Conservation (phyloP, 2,888 invertebrate genomes). For the Phyto melanocephala region DNA sequence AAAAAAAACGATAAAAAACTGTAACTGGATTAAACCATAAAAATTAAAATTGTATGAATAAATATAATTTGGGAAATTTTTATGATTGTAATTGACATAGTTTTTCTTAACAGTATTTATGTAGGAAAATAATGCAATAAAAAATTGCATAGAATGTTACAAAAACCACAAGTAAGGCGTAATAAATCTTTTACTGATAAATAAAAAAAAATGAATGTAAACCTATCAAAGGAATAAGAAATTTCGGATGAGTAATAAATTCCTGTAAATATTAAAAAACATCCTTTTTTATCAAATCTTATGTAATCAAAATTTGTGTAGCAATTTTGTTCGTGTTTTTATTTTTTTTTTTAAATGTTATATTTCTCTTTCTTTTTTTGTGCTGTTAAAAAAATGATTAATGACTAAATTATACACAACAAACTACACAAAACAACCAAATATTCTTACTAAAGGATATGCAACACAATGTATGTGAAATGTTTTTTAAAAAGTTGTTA, state of each 20-base stretch:
- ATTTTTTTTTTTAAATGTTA: neutral
- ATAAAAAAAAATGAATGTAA: neutral
- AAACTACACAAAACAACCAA: conserved; percentile 42
- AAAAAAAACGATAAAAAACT: neutral
- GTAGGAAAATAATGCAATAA: conserved; percentile 15
- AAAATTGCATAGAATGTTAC: conserved; percentile 30
- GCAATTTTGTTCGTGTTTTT: neutral
- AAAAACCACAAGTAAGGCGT: neutral
- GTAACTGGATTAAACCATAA: conserved; percentile 1
- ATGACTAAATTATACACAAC: conserved; percentile 56
- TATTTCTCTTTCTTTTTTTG: neutral
- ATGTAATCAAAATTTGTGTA: conserved; percentile 10
- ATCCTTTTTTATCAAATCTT: conserved; percentile 17
- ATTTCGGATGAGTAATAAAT: neutral
- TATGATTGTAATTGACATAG: conserved; percentile 9
- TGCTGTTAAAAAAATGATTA: conserved; percentile 43
- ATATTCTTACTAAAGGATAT: conserved; percentile 44
- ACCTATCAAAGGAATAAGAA: neutral
- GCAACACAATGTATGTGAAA: neutral
- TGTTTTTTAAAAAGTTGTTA: neutral
- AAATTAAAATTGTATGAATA: conserved; percentile 2
- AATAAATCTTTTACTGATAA: neutral
- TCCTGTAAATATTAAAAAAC: neutral
- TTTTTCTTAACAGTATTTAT: neutral
- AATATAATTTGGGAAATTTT: neutral